Base-by-base conservation (phyloP, 2,888 invertebrate species). In the Gibbula magus region DNA sequence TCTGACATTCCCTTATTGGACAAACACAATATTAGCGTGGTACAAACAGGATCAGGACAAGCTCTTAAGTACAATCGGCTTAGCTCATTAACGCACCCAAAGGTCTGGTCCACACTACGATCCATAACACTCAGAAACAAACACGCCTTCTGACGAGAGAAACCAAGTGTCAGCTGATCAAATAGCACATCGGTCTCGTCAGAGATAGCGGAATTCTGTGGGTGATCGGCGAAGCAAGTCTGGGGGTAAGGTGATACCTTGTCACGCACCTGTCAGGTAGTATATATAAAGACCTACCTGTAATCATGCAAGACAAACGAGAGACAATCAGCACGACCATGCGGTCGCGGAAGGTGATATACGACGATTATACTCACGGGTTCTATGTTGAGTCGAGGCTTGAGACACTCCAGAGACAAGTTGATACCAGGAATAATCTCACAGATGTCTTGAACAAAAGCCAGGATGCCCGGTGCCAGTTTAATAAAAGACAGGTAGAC, bases 351-450 rank as follows among this genome's bases (percentile, higher is more conserved):
- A 88, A 87, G 70, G 88, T 88, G 53, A 79, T 85, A 25, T 88
- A 83, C 75, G 89, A 89, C 75, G 88, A 88, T 53, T 88, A 86
- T 77, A 85, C 86, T 7, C 81, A 85, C 7, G 85, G 84, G 18
- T 89, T 89, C 79, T 88, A 87, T 77, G 85, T 88, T 18, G 89
- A 89, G 79, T 85, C 87, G 39, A 83, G 85, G 66, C 87, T 89
- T 52, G 89, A 89, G 53, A 82, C 87, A 2, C 79, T 89, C 22
- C 84, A 89, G 78, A 81, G 89, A 29, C 87, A 88, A 78, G 86
- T 87, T 78, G 84, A 86, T 29, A 87, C 86, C 73, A 79, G 87
- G 2, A 79, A 85, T 13, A 85, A 85, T 73, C 86, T 88, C 74
- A 86, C 88, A 13, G 87, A 87, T 54, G 89, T 89, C 29, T 83